Evolutionary conservation across 2,113 vertebrate species (phyloP), one percentile per base, ranked within the genome.

Genomic region (Phyllopteryx taeniolatus): DNA sequence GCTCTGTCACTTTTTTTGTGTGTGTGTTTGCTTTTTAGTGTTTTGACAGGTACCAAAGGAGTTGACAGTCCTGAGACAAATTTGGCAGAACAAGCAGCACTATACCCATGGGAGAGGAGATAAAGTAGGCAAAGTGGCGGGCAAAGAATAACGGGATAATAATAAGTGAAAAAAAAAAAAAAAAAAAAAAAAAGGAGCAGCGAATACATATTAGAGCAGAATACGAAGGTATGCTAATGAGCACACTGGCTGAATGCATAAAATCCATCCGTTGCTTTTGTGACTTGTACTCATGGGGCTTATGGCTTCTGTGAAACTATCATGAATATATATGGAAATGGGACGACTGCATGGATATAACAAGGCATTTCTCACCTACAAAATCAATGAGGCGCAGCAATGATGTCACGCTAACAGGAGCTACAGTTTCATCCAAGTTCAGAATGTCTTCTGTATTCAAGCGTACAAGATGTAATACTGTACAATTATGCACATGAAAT

Each of bases 251-350:
- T 39, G 71, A 70, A 70, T 64, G 62, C n/a, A 65, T 44, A 70
- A 39, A 39, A 39, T 39, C 35, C 35, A 1, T 39, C 35, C 35
- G 3, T 39, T 39, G 35, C 35, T 39, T 39, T 39, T 43, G 69
- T 57, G 54, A 73, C 22, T 67, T 68, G 19, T 72, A 71, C 67
- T 77, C 12, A 22, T 61, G 69, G 69, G 66, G 22, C 46, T 19
- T 13, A 22, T 56, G 65, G 70, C 27, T 68, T 59, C 72, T 11
- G 15, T 71, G 73, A 66, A 57, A 57, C 46, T 43, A 51, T 77
- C 72, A 72, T 75, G 62, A 90, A 85, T 74, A 76, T 74, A 77
- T 70, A 83, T 66, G 43, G 5, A 79, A 22, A 75, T 12, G 13
- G 20, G 39, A 74, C 73, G 42, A 72, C 44, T 49, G 19, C 63